A percentile compares a stretch with the other conserved stretches of the same genome.
Evolutionary conservation across 2,888 invertebrate species (phyloP).

Genomic region (Pardosa pseudoannulata): DNA sequence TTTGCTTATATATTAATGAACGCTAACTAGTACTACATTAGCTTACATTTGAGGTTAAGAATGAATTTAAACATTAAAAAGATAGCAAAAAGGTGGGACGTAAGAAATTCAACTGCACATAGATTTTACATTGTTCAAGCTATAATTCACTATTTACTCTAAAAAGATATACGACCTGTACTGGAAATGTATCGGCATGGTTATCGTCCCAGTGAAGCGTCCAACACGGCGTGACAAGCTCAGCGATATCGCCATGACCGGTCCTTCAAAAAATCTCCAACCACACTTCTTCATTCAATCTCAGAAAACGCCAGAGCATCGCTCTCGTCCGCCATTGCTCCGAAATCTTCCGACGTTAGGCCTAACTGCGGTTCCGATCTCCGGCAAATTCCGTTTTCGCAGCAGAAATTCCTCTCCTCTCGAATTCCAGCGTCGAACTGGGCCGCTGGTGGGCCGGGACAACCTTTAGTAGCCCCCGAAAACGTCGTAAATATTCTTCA

Average conservation of each 20-base stretch:
- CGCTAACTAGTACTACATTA: no score
- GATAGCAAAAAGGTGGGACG: no score
- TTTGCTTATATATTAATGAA: no score
- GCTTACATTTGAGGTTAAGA: no score
- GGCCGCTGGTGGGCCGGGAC: slow-evolving; percentile 23
- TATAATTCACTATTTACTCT: no score
- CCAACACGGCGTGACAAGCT: background rate
- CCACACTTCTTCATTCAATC: slow-evolving; percentile 16
- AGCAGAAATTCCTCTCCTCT: slow-evolving; percentile 14
- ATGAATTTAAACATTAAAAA: no score
- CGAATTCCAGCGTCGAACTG: slow-evolving; percentile 31
- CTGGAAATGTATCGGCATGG: no score
- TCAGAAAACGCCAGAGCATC: background rate
- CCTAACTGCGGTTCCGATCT: slow-evolving; percentile 33
- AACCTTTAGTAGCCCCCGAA: slow-evolving; percentile 69
- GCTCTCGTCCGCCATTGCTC: slow-evolving; percentile 60
- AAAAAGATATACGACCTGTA: no score
- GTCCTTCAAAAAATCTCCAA: background rate
- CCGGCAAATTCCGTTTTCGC: background rate
- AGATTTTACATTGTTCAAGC: no score
- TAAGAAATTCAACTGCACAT: no score
- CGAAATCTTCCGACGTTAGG: slow-evolving; percentile 35
- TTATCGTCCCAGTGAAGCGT: no score
- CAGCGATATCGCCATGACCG: background rate
- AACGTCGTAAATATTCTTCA: slow-evolving; percentile 73